These are phyloP conservation scores for Meiosimyza platycephala DNA, from an alignment of 2,888 invertebrate genomes.

Conservation along the genomic window DNA sequence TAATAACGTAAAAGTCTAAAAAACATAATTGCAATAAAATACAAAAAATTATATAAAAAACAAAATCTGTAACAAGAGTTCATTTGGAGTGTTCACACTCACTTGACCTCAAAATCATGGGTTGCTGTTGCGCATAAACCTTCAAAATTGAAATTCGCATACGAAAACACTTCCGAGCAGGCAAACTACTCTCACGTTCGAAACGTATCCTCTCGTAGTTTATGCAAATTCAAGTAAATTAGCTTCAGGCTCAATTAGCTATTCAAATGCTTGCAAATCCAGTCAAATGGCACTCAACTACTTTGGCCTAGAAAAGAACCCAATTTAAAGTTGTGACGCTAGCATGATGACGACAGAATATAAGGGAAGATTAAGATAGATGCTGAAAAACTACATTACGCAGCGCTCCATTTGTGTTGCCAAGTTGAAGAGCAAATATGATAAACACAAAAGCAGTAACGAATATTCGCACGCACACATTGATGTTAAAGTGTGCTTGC, in stretches of 20 bases:
- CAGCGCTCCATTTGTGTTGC: slow-evolving; percentile 22
- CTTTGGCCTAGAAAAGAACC: not conserved
- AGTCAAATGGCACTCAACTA: slow-evolving; percentile 4
- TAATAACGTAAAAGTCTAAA: no score
- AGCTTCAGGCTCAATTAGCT: slow-evolving; percentile 19
- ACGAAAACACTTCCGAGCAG: no score
- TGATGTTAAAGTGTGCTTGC: not conserved
- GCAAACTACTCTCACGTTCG: no score
- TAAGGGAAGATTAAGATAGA: no score
- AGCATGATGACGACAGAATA: not conserved
- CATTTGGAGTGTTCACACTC: no score
- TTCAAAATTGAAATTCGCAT: no score
- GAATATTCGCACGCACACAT: not conserved
- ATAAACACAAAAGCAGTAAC: slow-evolving; percentile 12
- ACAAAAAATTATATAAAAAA: no score
- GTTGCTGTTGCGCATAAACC: no score
- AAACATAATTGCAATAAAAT: no score
- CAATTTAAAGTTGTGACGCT: not conserved
- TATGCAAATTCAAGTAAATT: not conserved
- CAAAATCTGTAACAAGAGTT: no score
- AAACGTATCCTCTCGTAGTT: no score
- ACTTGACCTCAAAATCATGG: no score
- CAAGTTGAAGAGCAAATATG: slow-evolving; percentile 17
- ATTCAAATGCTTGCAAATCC: slow-evolving; percentile 23
- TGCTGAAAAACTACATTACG: slow-evolving; percentile 6